Evolutionary conservation across 2,797 vertebrate genomes (phyloP).

Genomic region (Periparus ater): DNA sequence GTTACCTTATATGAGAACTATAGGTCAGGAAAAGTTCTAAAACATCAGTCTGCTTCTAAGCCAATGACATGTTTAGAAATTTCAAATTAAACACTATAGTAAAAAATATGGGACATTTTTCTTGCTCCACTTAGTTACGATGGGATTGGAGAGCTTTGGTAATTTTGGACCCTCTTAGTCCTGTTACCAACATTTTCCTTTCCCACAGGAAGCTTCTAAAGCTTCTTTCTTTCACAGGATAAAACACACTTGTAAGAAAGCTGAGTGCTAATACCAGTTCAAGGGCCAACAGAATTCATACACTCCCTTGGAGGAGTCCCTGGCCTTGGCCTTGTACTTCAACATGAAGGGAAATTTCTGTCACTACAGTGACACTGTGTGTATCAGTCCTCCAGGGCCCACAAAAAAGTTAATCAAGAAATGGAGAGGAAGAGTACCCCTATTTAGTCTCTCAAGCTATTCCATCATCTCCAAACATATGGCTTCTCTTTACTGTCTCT

Average conservation of each 20-base stretch:
- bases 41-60: accelerated
- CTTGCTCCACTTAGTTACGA: background rate
- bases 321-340: background rate
- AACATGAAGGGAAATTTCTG: background rate
- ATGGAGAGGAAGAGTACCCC: background rate
- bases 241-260: background rate
- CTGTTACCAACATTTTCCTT: accelerated
- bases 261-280: background rate
- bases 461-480: background rate
- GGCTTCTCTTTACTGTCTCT: background rate
- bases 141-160: background rate
- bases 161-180: background rate
- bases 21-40: background rate
- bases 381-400: background rate
- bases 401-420: background rate
- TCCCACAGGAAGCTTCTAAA: background rate
- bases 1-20: background rate
- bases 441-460: background rate
- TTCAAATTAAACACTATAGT: background rate
- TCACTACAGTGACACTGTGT: background rate
- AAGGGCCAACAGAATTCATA: background rate
- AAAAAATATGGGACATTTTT: background rate
- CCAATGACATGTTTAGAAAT: background rate
- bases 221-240: background rate
- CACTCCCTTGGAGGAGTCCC: background rate